Base-by-base conservation (phyloP, 2,888 invertebrate genomes). In the Ptychoptera albimana region DNA sequence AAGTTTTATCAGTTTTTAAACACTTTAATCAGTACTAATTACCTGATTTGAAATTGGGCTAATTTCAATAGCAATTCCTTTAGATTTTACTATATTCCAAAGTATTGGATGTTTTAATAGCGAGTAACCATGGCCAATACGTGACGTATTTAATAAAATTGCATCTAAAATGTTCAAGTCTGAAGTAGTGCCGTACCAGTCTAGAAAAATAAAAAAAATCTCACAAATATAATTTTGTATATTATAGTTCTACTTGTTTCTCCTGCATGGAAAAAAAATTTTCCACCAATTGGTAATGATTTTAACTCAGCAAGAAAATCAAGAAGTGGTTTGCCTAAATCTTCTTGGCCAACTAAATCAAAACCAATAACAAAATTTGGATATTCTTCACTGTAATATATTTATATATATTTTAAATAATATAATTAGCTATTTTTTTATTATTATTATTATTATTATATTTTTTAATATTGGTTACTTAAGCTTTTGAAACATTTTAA, bases 281-380 rank as follows among this genome's bases (percentile, higher is more conserved):
- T 63, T 0, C 74, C 56, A n/a, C 51, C 52, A 16, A 51, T 40
- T 5, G 64, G 60, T 13, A 61, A 44, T 8, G 54, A 47, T 29
- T 48, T 51, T 1, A 65, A 38, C 7, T 50, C 52, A 0, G 53
- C 42, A 3, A 61, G 31, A n/a, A 61, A 57, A 6, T 53, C 46
- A 29, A 60, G 50, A 1, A 79, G 56, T 0, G 73, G 67, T 29
- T 64, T 55, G 0, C 77, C 77, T 36, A 66, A 65, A 51, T 79
- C 78, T 59, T 80, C 79, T 50, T 75, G 74, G 0, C 79, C 79
- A 2, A 79, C 77, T 38, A 80, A 60, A 60, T 80, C 80, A 47
- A 79, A 77, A 4, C 79, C 80, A 12, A 70, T 67, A 8, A 79
- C 56, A 50, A 75, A 73, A 39, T 70, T 55, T 0, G 78, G 76